phyloP scores from a whole-genome alignment of 2,113 vertebrate species.

The Mesitornis unicolor region DNA sequence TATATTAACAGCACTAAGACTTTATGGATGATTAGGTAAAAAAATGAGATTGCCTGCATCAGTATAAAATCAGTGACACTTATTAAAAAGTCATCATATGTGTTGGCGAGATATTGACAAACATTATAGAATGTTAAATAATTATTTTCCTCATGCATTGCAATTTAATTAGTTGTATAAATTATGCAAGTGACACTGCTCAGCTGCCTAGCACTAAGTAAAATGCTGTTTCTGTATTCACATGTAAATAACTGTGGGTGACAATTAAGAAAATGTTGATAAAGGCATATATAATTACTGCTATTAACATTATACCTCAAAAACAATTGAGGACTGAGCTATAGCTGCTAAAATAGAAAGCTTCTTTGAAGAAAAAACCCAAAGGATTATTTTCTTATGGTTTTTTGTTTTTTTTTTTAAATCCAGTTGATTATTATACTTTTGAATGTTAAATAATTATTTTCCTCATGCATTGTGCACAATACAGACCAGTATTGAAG shows the following conservation, averaged over 20 bases:
- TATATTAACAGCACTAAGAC: not conserved
- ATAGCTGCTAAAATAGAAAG: too few relatives aligned
- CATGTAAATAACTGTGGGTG: constrained; percentile 67
- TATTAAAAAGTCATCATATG: not conserved
- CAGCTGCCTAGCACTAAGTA: constrained; percentile 52
- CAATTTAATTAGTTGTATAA: constrained; percentile 78
- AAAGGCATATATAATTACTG: constrained; percentile 49
- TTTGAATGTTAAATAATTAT: too few relatives aligned
- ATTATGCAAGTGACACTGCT: constrained; percentile 54
- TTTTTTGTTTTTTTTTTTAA: too few relatives aligned
- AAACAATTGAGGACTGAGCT: too few relatives aligned
- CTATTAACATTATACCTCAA: constrained; percentile 56
- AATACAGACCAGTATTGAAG: too few relatives aligned
- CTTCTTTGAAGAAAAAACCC: too few relatives aligned
- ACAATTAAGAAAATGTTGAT: constrained; percentile 66
- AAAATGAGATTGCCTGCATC: not conserved
- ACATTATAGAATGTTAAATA: not conserved
- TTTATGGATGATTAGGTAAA: not conserved
- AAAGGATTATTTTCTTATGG: too few relatives aligned
- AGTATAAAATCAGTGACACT: not conserved
- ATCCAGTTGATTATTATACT: too few relatives aligned
- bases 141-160: not conserved
- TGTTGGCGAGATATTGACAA: not conserved
- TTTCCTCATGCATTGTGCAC: too few relatives aligned
- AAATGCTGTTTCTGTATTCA: constrained; percentile 66